A percentile compares a stretch with the other conserved stretches of the same genome.
Evolutionary conservation across 2,113 vertebrate species (phyloP).

Genomic region (Triplophysa rosa): DNA sequence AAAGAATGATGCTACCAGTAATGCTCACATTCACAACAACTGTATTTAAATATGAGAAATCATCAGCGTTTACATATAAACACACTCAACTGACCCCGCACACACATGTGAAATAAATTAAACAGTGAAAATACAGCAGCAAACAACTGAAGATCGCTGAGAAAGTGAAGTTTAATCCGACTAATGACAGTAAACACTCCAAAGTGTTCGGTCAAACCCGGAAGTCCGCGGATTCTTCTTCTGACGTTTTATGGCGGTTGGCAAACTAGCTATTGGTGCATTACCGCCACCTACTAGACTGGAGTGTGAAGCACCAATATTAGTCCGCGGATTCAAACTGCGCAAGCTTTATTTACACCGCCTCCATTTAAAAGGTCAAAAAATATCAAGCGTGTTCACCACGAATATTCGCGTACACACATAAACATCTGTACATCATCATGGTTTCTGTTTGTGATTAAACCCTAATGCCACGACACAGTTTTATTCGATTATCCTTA

Average conservation of each 20-base stretch:
- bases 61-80: background rate
- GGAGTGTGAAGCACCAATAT: no score
- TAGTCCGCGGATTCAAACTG: conserved; percentile 4
- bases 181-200: background rate
- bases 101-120: background rate
- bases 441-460: background rate
- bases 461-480: background rate
- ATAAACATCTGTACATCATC: background rate
- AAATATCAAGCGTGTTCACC: background rate
- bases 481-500: no score
- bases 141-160: conserved; percentile 44
- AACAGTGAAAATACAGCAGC: background rate
- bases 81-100: background rate
- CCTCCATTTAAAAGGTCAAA: background rate
- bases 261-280: no score
- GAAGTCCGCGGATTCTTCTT: conserved; percentile 10
- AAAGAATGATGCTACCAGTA: background rate
- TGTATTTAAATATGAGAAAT: background rate
- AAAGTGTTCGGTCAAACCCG: conserved; percentile 8
- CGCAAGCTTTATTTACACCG: conserved; percentile 33
- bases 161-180: conserved; percentile 8
- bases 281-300: no score
- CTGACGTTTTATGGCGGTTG: no score
- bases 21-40: background rate
- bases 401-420: no score